Percentiles rank a stretch among this genome's conserved stretches.
Conservation (phyloP, 2,113 vertebrate genomes). For the Ailurus styani region DNA sequence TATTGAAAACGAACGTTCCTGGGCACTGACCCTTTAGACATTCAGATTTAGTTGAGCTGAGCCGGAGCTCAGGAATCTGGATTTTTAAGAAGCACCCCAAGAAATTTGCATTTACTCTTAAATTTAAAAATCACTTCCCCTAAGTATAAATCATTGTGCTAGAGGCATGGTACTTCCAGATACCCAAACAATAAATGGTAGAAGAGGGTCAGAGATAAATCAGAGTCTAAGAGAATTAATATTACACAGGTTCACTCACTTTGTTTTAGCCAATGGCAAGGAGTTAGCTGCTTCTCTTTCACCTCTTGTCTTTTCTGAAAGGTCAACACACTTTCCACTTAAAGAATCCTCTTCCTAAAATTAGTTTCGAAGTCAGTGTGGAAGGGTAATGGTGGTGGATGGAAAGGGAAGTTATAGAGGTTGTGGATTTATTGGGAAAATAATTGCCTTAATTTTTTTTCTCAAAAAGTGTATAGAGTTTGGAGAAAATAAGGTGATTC, state of each 20-base stretch:
- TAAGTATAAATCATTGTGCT: neutral
- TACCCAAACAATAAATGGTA: neutral
- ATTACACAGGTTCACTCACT: neutral
- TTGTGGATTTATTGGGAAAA: neutral
- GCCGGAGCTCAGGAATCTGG: neutral
- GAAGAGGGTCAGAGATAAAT: neutral
- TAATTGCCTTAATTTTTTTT: neutral
- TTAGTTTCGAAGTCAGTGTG: neutral
- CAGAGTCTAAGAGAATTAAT: neutral
- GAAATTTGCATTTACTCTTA: neutral
- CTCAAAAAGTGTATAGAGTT: neutral
- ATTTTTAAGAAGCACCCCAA: neutral
- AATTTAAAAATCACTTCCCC: neutral
- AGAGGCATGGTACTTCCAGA: neutral
- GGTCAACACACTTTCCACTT: neutral
- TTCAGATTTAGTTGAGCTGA: neutral
- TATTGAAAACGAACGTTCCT: neutral
- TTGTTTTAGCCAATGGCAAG: neutral
- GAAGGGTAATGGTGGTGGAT: accelerated
- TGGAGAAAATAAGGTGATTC: neutral
- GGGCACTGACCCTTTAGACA: neutral
- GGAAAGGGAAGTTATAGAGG: neutral
- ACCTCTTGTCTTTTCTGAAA: constrained; percentile 19
- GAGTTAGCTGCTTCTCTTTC: neutral
- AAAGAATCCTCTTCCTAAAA: constrained; percentile 9